phyloP scores from a whole-genome alignment of 2,113 vertebrate species.

The Nyctibius bracteatus region DNA sequence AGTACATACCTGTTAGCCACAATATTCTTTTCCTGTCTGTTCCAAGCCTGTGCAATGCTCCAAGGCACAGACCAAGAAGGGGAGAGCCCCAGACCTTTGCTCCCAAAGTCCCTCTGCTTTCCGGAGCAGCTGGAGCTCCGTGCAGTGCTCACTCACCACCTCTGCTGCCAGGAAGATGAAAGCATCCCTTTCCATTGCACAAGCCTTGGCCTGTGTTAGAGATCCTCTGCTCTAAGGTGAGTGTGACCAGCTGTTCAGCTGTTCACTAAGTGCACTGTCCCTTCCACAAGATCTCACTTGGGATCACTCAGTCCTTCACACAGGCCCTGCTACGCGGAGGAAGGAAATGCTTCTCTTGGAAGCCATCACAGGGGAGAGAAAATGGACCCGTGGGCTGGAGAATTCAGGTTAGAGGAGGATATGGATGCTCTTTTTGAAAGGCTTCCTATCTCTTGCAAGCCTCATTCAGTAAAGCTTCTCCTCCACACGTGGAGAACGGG shows the following conservation, averaged over 20 bases:
- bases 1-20: background rate
- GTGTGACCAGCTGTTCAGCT: background rate
- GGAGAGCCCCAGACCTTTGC: background rate
- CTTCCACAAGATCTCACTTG: background rate
- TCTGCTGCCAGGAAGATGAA: background rate
- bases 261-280: background rate
- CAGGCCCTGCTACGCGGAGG: background rate
- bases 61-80: background rate
- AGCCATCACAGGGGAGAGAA: background rate
- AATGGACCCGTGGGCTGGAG: fast-evolving
- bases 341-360: background rate
- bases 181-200: too few relatives aligned
- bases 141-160: background rate
- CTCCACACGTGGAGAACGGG: background rate
- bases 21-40: background rate
- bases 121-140: fast-evolving
- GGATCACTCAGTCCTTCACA: background rate
- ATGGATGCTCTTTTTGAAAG: background rate
- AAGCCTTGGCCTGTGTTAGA: background rate
- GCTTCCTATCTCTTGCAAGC: background rate
- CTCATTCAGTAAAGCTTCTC: background rate
- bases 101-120: background rate
- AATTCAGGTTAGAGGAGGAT: background rate
- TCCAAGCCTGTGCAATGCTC: background rate
- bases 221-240: background rate